Evolutionary conservation across 23 tunicate genomes (phyloP).

Genomic region (Diplosoma virens): DNA sequence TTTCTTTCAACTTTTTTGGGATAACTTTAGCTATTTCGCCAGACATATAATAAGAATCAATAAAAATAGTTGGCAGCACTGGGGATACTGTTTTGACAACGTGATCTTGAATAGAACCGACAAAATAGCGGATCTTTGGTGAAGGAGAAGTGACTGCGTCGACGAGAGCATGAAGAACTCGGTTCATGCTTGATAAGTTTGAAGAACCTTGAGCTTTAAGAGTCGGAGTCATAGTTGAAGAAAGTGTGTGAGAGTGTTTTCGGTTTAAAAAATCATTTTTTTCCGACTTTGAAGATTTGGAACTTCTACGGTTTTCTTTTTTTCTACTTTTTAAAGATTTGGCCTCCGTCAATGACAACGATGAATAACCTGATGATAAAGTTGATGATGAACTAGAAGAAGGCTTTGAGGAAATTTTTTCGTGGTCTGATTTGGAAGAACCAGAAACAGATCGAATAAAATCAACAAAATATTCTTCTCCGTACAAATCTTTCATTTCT

Average conservation of each 20-base stretch:
- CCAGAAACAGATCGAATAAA: conserved; percentile 60
- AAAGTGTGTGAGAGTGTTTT: not conserved
- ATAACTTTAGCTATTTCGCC: conserved; percentile 71
- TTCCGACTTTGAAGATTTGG: not conserved
- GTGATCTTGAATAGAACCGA: conserved; percentile 71
- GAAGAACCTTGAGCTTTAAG: conserved; percentile 29
- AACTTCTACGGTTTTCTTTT: no score
- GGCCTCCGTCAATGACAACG: conserved; percentile 29
- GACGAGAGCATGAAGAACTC: conserved; percentile 75
- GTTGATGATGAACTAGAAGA: not conserved
- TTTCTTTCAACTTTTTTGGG: conserved; percentile 64
- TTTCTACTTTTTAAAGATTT: no score
- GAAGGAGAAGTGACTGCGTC: conserved; percentile 69
- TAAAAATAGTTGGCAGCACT: conserved; percentile 66
- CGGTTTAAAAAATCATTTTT: not conserved
- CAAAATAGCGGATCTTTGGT: conserved; percentile 84
- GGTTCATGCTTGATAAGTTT: conserved; percentile 58
- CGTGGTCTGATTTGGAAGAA: not conserved
- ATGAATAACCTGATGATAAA: conserved; percentile 59
- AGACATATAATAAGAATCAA: conserved; percentile 73
- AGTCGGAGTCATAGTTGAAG: conserved; percentile 5
- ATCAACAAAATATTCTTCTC: conserved; percentile 73
- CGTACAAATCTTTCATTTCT: conserved; percentile 64
- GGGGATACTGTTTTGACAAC: conserved; percentile 46
- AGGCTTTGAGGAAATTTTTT: not conserved